A percentile compares a stretch with the other conserved stretches of the same genome.
Conservation (phyloP, 2,888 invertebrate genomes). For the Andrena marginata region DNA sequence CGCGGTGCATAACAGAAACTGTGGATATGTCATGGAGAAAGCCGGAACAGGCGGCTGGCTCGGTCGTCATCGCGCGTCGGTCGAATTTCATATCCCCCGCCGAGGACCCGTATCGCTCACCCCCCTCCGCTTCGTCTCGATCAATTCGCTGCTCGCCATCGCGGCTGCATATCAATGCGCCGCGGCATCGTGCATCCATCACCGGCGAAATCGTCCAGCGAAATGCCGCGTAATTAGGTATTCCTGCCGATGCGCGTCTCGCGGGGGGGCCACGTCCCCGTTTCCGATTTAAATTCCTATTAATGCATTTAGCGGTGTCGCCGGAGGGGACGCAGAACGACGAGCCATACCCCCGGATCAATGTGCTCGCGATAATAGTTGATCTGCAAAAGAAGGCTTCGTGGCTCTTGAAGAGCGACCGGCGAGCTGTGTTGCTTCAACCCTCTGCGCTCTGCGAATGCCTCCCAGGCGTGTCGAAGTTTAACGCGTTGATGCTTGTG, state of each 20-base stretch:
- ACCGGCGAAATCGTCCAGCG: slow-evolving; percentile 68
- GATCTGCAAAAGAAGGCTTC: neutral
- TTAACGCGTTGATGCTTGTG: too few relatives aligned
- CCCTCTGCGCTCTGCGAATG: too few relatives aligned
- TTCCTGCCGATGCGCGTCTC: slow-evolving; percentile 58
- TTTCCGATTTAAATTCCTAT: slow-evolving; percentile 60
- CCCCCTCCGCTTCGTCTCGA: slow-evolving; percentile 58
- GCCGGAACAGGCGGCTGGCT: slow-evolving; percentile 57
- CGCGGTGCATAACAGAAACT: slow-evolving; percentile 71
- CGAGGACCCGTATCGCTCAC: slow-evolving; percentile 9
- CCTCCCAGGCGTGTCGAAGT: too few relatives aligned
- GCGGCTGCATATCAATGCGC: slow-evolving; percentile 71
- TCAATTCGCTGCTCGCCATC: slow-evolving; percentile 72
- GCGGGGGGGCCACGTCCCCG: slow-evolving; percentile 39
- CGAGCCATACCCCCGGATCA: neutral
- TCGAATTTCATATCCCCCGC: slow-evolving; percentile 67
- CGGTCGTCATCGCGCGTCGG: slow-evolving; percentile 51
- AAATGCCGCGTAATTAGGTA: slow-evolving; percentile 71
- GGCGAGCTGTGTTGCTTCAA: too few relatives aligned
- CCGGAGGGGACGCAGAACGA: neutral
- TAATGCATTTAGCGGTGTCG: slow-evolving; percentile 27
- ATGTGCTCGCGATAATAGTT: neutral
- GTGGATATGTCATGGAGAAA: slow-evolving; percentile 70
- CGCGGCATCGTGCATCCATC: slow-evolving; percentile 63
- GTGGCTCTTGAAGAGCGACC: neutral